phyloP scores from a whole-genome alignment of 1,140 invertebrate genomes.

The Ladona fulva region DNA sequence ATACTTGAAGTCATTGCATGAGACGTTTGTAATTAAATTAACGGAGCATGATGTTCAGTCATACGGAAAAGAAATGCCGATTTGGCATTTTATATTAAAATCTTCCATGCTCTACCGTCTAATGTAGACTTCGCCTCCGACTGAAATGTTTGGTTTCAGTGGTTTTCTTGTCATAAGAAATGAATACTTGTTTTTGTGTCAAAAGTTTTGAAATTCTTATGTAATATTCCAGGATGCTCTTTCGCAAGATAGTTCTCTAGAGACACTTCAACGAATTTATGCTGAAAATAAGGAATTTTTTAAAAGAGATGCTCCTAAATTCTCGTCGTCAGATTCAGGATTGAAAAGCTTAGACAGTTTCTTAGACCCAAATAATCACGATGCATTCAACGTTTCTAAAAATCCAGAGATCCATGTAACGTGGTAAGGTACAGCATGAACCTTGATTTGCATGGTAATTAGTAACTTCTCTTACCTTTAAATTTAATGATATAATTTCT shows the following conservation, averaged over 20 bases:
- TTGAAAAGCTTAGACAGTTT: background rate
- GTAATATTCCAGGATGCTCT: constrained; percentile 23
- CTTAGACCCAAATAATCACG: constrained; percentile 19
- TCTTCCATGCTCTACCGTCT: too few relatives aligned
- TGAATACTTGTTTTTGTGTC: too few relatives aligned
- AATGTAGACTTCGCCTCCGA: too few relatives aligned
- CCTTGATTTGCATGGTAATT: constrained; percentile 3
- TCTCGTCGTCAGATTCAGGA: background rate
- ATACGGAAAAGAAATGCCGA: too few relatives aligned
- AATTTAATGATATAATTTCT: too few relatives aligned
- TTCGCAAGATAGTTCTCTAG: constrained; percentile 15
- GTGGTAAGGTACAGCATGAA: constrained; percentile 23
- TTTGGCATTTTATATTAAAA: too few relatives aligned
- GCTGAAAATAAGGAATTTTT: constrained; percentile 21
- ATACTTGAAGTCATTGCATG: too few relatives aligned
- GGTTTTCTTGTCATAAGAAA: too few relatives aligned
- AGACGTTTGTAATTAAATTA: too few relatives aligned
- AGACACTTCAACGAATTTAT: constrained; percentile 19
- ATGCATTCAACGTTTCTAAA: constrained; percentile 16
- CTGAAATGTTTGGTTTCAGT: too few relatives aligned
- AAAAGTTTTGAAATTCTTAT: too few relatives aligned
- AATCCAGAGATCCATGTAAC: constrained; percentile 21
- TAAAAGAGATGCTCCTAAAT: constrained; percentile 24
- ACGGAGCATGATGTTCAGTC: too few relatives aligned
- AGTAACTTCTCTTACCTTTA: background rate